Conservation (phyloP, 2,888 invertebrate species). For the Phrixothrix hirtus region DNA sequence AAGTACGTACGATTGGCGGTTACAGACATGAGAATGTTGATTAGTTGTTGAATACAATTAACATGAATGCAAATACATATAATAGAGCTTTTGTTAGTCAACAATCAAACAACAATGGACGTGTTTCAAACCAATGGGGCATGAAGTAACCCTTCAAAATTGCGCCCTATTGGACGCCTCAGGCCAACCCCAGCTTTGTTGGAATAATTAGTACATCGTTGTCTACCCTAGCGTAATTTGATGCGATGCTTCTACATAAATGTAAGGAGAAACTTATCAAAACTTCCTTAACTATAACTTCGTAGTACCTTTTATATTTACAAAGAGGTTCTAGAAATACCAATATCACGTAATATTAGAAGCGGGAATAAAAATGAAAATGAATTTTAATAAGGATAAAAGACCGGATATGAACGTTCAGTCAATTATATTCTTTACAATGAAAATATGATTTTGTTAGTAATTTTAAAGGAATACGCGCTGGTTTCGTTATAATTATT, state of each 20-base stretch:
- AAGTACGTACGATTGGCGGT: constrained; percentile 41
- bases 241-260: constrained; percentile 14
- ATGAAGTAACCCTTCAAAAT: constrained; percentile 50
- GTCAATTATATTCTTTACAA: too few species aligned
- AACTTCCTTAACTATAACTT: background rate
- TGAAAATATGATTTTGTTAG: too few species aligned
- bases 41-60: constrained; percentile 52
- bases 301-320: background rate
- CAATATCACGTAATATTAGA: too few species aligned
- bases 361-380: too few species aligned
- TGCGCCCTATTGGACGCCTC: constrained; percentile 49
- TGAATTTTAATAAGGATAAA: too few species aligned
- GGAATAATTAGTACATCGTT: constrained; percentile 46
- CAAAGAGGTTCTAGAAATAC: background rate
- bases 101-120: constrained; percentile 51
- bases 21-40: constrained; percentile 45
- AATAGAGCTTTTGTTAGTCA: constrained; percentile 47
- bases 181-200: constrained; percentile 48
- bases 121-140: constrained; percentile 51
- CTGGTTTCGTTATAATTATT: too few species aligned
- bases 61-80: constrained; percentile 48
- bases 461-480: too few species aligned
- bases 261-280: constrained; percentile 1
- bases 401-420: too few species aligned
- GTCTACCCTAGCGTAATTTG: constrained; percentile 24